Evolutionary conservation across 2,113 vertebrate species (phyloP), one percentile per base, ranked within the genome.

Genomic region (Dipodomys ordii): DNA sequence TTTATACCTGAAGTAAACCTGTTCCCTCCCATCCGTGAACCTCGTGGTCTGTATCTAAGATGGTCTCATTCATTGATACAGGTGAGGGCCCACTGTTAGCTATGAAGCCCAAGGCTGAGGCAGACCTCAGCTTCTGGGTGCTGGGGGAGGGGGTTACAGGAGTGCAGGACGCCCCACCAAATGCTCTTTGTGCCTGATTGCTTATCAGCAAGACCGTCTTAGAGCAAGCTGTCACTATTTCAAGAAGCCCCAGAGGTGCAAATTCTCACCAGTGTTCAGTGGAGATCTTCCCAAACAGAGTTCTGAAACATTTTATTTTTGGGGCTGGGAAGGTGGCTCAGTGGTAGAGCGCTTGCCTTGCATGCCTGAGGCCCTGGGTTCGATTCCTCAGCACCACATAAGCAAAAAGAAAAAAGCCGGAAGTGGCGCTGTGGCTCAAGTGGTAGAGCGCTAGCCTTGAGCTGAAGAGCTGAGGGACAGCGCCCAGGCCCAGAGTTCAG

Each of bases 1-100:
- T 98, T 97, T 98, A 87, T 98, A 98, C 30, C 4, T 88, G 49
- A 95, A 97, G 95, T 91, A 96, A 97, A 98, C 60, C 46, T 95
- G 85, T 97, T 96, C 87, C 90, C 97, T 53, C 32, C 97, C 84
- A 11, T n/a, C 27, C 30, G 0, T 74, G 72, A 64, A 30, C 88
- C 13, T 82, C 1, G 1, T 71, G 53, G 60, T 94, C 69, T 87
- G 44, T 94, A 7, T 88, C 77, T 87, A 65, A 90, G 28, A 35
- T 32, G 71, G 19, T 82, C 46, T 11, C 3, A 13, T 90, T 20
- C 20, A 18, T 57, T 53, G 15, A 87, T 57, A 35, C 0, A 0
- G 5, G 32, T 0, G 39, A 89, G 32, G 13, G 10, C 65, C 81
- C 69, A 46, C 4, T 11, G 0, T 62, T 35, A 11, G 69, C 96